Evolutionary conservation across 2,888 invertebrate species (phyloP), one percentile per base, ranked within the genome.

Genomic region (Phyllotreta cruciferae): DNA sequence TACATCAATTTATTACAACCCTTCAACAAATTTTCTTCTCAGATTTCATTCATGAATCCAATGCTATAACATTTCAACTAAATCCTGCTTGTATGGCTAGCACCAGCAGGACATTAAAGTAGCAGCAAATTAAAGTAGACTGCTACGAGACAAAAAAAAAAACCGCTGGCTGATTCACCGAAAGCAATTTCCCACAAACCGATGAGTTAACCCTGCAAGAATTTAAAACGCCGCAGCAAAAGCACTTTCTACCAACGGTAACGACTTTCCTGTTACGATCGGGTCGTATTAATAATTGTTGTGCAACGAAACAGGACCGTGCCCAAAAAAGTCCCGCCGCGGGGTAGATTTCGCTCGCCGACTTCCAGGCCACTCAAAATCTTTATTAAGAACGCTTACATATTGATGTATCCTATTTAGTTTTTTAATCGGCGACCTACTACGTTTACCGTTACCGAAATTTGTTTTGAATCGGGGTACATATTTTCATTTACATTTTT

Each of bases 261-360:
- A 35, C 35, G 10, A 49, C 35, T 49, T 47, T 47, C 11, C 34
- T 49, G 49, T 49, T 49, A 49, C 47, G 47, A 35, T 3, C 49
- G 36, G 35, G 49, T 49, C 34, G 34, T 11, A 35, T 10, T 36
- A 10, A 10, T 49, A 47, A 49, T 49, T 49, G 35, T 49, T 49
- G 49, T 49, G 49, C 49, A 49, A 49, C 35, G n/a, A 35, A 34
- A 35, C 49, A 49, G 49, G 49, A 49, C 49, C 49, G 49, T 49
- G 35, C 49, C 49, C 49, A 49, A 49, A 49, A 49, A 13, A 35
- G 35, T 2, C 11, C 14, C 9, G 35, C 49, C 49, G n/a, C 49
- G 11, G 35, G 49, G 35, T 49, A 49, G n/a, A 49, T 49, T 49
- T 49, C 49, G 35, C 35, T 11, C 6, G 49, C 10, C 44, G 9